A percentile compares a stretch with the other conserved stretches of the same genome.
Conservation (phyloP, 2,888 invertebrate genomes). For the Acleris literana region DNA sequence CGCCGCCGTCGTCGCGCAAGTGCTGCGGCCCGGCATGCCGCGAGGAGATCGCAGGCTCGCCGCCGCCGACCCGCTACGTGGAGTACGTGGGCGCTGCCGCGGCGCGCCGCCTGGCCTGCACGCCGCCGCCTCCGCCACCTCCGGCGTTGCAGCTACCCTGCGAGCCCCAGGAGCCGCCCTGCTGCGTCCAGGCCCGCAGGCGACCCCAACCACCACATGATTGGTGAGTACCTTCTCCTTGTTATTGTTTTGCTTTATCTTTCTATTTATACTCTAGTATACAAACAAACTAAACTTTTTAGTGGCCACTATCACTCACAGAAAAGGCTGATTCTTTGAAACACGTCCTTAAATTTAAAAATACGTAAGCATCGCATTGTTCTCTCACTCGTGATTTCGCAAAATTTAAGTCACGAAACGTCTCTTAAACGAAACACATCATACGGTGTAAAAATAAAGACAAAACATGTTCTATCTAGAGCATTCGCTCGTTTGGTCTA, state of each 20-base stretch:
- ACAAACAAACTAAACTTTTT: slow-evolving; percentile 1
- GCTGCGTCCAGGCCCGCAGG: slow-evolving; percentile 83
- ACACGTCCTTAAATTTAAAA: no score
- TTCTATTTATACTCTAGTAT: neutral
- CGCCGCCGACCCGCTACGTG: slow-evolving; percentile 80
- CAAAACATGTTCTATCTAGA: no score
- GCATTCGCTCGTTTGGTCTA: no score
- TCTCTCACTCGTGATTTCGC: no score
- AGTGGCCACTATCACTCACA: no score
- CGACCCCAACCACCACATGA: slow-evolving; percentile 83
- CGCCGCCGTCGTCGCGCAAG: slow-evolving; percentile 69
- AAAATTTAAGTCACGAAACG: no score
- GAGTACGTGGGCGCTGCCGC: slow-evolving; percentile 87
- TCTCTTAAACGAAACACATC: no score
- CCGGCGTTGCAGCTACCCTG: slow-evolving; percentile 77
- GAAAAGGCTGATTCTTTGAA: no score
- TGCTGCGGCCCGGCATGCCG: slow-evolving; percentile 77
- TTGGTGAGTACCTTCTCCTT: slow-evolving; percentile 73
- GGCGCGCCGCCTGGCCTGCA: slow-evolving; percentile 82
- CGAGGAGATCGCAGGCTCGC: slow-evolving; percentile 72
- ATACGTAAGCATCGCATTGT: no score
- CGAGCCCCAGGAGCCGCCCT: slow-evolving; percentile 80
- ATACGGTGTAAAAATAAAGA: no score
- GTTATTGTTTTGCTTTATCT: neutral
- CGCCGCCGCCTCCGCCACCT: slow-evolving; percentile 78